Evolutionary conservation across 2,797 vertebrate species (phyloP).

Genomic region (Anniella stebbinsi): DNA sequence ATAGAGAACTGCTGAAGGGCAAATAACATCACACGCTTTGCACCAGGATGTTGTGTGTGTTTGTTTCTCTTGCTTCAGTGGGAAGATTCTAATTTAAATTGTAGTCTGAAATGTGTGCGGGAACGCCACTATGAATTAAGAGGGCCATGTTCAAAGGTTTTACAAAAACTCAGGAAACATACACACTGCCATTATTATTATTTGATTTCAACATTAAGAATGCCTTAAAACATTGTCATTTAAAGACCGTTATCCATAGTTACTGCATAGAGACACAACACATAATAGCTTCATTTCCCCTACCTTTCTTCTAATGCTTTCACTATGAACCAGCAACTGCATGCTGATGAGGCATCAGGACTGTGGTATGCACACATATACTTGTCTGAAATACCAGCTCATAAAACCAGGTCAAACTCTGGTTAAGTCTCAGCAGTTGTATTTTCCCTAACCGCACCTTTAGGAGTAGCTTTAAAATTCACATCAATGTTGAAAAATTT

Average conservation of each 20-base stretch:
- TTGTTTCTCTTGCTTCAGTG: not conserved
- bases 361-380: not conserved
- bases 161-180: not conserved
- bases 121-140: not conserved
- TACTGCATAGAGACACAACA: not conserved
- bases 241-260: not conserved
- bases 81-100: not conserved
- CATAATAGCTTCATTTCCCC: not conserved
- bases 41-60: not conserved
- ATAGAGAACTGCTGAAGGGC: not conserved
- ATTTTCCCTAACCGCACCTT: conserved; percentile 17
- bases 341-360: not conserved
- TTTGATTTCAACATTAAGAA: not conserved
- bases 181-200: not conserved
- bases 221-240: not conserved
- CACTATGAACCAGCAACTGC: not conserved
- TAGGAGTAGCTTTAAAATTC: conserved; percentile 13
- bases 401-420: not conserved
- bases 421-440: not conserved
- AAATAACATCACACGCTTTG: not conserved
- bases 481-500: conserved; percentile 8
- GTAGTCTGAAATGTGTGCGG: not conserved
- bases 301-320: not conserved
- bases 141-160: not conserved
- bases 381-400: not conserved